Base-by-base conservation (phyloP, 1,140 invertebrate species). In the Drosophila ambigua region DNA sequence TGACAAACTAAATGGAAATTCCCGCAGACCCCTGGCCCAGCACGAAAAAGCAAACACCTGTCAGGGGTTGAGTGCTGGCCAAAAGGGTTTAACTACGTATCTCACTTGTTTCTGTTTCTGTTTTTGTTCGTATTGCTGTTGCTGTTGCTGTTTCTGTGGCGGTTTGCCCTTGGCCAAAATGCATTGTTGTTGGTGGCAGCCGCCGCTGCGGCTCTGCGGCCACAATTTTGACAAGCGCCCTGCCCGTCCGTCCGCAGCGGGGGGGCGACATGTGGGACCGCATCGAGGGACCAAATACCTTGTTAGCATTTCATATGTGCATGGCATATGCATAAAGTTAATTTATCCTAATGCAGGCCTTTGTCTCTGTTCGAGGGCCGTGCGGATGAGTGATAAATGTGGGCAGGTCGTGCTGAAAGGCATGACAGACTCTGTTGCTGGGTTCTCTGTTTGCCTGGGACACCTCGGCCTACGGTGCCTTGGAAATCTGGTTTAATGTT, bases 41-140 rank as follows among this genome's bases (percentile, higher is more conserved):
- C 8, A 28, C 61, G 65, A 57, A 88, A 60, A 62, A 51, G 69
- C 83, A 87, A 79, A 82, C 79, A 88, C 82, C 82, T 76, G 78
- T 76, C 79, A 77, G 68, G 63, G 77, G 78, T 82, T 68, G 81
- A 87, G 81, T 82, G 69, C 82, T 85, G 63, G 82, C 60, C 54
- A 65, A 87, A 87, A 87, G 61, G 77, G 81, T 85, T 87, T 80
- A 87, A 79, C 74, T 88, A 87, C 82, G 83, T 82, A 85, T 87
- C 83, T 88, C 67, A 66, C 69, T 82, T 75, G 78, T 57, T 85
- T 50, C 76, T 69, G 52, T 72, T 59, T 69, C n/a, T 77, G 69
- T 39, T 48, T 44, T 44, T 72, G 65, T 31, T 72, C 41, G 7
- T 72, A 23, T 4, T 65, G 67, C 9, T 61, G 65, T 9, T 69